Evolutionary conservation across 2,888 invertebrate genomes (phyloP).

Genomic region (Zygothrica quintamaculata): DNA sequence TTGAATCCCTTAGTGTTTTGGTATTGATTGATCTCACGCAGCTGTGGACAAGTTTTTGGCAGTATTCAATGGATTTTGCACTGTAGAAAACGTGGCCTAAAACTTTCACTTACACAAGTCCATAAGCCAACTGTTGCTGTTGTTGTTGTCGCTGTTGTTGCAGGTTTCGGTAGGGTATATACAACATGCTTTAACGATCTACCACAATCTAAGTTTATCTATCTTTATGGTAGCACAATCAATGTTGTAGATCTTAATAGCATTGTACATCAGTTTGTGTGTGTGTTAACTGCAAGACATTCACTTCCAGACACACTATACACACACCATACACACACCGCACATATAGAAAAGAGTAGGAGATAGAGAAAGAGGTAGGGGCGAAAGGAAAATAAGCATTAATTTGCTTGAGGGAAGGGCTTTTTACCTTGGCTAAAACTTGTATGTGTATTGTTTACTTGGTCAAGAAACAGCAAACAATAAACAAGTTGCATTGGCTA

Average conservation of each 20-base stretch:
- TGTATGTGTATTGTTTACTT: neutral
- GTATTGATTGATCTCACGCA: constrained; percentile 68
- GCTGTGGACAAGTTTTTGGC: constrained; percentile 41
- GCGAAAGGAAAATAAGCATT: too few relatives aligned
- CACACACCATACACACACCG: too few relatives aligned
- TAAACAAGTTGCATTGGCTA: too few relatives aligned
- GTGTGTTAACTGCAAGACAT: constrained; percentile 35
- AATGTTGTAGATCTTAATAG: constrained; percentile 46
- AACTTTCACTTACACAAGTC: constrained; percentile 61
- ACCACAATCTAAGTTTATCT: constrained; percentile 22
- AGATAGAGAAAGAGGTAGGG: too few relatives aligned
- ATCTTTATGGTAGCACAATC: constrained; percentile 32
- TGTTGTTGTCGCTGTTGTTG: too few relatives aligned
- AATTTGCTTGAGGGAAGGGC: constrained; percentile 15
- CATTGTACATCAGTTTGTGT: constrained; percentile 41
- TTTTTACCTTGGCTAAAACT: constrained; percentile 7
- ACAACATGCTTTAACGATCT: constrained; percentile 32
- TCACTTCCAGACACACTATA: constrained; percentile 59
- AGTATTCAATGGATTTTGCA: constrained; percentile 67
- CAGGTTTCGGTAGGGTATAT: too few relatives aligned
- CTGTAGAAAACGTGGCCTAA: constrained; percentile 45
- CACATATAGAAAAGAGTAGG: too few relatives aligned
- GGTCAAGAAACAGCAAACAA: constrained; percentile 13
- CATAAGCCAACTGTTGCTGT: too few relatives aligned
- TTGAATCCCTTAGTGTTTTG: too few relatives aligned